A percentile compares a stretch with the other conserved stretches of the same genome.
Conservation (phyloP, 2,113 vertebrate species). For the Eulemur rufifrons region DNA sequence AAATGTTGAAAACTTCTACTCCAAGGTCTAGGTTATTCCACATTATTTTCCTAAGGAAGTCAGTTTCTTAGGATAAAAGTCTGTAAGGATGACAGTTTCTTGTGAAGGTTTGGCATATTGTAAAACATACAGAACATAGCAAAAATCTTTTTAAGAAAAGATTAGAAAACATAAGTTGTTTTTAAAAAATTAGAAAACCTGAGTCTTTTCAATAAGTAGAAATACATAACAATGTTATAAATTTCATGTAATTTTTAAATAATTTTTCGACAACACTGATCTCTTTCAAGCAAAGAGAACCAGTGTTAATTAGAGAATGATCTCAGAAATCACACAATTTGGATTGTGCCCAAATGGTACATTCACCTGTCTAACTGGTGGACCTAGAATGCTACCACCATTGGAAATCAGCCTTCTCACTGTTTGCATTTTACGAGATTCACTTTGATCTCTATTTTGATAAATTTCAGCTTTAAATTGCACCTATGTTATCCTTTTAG, state of each 20-base stretch:
- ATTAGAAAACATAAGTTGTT: background rate
- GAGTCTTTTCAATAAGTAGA: background rate
- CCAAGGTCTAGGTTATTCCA: background rate
- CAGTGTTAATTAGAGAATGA: background rate
- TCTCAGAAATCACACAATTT: background rate
- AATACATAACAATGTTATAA: background rate
- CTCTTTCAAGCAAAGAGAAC: background rate
- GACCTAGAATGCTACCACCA: background rate
- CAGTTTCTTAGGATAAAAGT: background rate
- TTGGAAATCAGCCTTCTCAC: background rate
- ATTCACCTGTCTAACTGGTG: background rate
- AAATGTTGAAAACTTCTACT: background rate
- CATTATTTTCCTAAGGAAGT: slow-evolving; percentile 22
- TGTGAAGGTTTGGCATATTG: background rate
- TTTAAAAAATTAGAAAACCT: background rate
- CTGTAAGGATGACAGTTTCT: background rate
- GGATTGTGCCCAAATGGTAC: background rate
- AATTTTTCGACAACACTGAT: background rate
- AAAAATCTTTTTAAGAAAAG: background rate
- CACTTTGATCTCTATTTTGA: background rate
- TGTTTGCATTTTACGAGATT: background rate
- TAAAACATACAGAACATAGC: background rate
- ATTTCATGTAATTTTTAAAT: background rate
- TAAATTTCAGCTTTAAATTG: background rate
- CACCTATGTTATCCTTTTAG: background rate